A percentile compares a stretch with the other conserved stretches of the same genome.
Evolutionary conservation across 1,140 invertebrate genomes (phyloP).

Genomic region (Stenopsyche tienmushanensis): DNA sequence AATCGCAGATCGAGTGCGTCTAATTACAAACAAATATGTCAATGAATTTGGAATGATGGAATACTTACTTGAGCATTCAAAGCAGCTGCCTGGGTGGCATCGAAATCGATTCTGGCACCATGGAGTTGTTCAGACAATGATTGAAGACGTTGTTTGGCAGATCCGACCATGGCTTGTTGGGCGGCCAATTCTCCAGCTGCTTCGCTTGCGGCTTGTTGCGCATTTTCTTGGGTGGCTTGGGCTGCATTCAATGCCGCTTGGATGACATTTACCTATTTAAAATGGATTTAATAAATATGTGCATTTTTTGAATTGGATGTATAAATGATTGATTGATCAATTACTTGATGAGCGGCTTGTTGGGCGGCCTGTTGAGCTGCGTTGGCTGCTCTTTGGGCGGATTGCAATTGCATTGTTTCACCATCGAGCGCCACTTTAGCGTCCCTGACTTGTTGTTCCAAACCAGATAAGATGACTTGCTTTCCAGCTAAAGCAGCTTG

Average conservation of each 20-base stretch:
- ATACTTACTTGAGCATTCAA: slow-evolving; percentile 58
- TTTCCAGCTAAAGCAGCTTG: slow-evolving; percentile 70
- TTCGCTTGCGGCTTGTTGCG: slow-evolving; percentile 63
- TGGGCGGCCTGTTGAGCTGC: slow-evolving; percentile 64
- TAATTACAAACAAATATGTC: too few species aligned
- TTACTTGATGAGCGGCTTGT: slow-evolving; percentile 67
- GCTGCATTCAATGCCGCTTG: slow-evolving; percentile 68
- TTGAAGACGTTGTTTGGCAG: slow-evolving; percentile 62
- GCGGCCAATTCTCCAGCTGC: slow-evolving; percentile 67
- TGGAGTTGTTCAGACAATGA: slow-evolving; percentile 63
- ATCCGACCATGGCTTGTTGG: slow-evolving; percentile 70
- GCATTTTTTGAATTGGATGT: neutral
- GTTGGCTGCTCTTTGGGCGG: slow-evolving; percentile 64
- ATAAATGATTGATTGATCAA: neutral
- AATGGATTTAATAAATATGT: neutral
- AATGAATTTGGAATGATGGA: neutral
- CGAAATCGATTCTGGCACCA: slow-evolving; percentile 66
- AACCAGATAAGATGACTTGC: slow-evolving; percentile 62
- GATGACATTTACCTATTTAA: slow-evolving; percentile 58
- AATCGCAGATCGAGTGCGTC: slow-evolving; percentile 45
- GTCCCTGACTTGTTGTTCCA: slow-evolving; percentile 68
- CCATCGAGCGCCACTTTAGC: slow-evolving; percentile 62
- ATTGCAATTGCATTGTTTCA: slow-evolving; percentile 66
- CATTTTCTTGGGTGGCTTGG: slow-evolving; percentile 66
- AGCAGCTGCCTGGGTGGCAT: slow-evolving; percentile 64